phyloP scores from a whole-genome alignment of 1,140 invertebrate genomes.

The Caerostris darwini region DNA sequence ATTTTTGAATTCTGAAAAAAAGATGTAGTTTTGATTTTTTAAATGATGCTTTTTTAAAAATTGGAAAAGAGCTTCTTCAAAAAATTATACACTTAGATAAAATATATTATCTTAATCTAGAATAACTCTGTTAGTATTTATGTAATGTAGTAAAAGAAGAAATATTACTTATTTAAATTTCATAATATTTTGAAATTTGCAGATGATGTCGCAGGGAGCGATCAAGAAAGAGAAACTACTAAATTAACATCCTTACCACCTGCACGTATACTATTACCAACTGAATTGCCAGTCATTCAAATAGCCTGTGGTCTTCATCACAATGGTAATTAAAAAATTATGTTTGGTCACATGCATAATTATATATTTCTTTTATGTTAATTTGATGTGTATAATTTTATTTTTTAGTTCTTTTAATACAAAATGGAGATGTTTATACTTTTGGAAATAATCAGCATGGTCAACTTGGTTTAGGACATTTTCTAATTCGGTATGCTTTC shows the following conservation, averaged over 20 bases:
- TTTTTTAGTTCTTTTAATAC: conserved; percentile 85
- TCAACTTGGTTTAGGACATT: conserved; percentile 91
- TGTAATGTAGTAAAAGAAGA: too few relatives aligned
- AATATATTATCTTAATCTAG: too few relatives aligned
- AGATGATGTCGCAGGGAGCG: conserved; percentile 81
- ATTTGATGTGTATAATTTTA: conserved; percentile 58
- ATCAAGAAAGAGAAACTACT: conserved; percentile 82
- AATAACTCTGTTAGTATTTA: too few relatives aligned
- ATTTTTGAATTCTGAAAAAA: too few relatives aligned
- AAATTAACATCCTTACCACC: conserved; percentile 90
- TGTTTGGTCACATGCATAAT: not conserved
- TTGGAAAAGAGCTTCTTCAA: too few relatives aligned
- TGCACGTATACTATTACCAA: conserved; percentile 87
- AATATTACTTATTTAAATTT: too few relatives aligned
- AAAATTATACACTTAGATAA: too few relatives aligned
- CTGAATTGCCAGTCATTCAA: conserved; percentile 87
- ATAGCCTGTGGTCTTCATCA: conserved; percentile 95
- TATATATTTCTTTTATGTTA: not conserved
- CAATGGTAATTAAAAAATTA: conserved; percentile 84
- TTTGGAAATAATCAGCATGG: conserved; percentile 95
- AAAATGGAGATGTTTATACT: conserved; percentile 90
- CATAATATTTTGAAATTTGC: conserved; percentile 41
- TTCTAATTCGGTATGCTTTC: conserved; percentile 73
- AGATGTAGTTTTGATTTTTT: too few relatives aligned
- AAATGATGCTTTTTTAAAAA: too few relatives aligned